A percentile compares a stretch with the other conserved stretches of the same genome.
phyloP scores from a whole-genome alignment of 1,140 invertebrate genomes.

The Phenacoccus solenopsis region DNA sequence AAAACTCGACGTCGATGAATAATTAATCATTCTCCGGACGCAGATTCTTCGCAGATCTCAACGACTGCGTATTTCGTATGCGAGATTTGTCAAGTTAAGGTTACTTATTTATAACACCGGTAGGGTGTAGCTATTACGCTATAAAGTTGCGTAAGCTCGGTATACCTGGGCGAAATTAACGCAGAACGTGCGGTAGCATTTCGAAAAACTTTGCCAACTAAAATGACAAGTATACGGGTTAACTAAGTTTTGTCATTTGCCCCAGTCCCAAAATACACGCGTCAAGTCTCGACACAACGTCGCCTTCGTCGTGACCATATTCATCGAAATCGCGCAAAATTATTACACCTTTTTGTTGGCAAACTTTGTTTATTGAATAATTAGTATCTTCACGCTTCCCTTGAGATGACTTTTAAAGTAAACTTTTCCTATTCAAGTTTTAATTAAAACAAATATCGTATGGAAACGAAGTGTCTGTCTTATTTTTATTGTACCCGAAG shows the following conservation, averaged over 20 bases:
- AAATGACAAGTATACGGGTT: not conserved
- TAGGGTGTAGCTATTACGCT: too few relatives aligned
- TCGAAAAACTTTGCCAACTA: not conserved
- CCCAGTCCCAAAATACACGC: not conserved
- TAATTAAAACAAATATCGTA: not conserved
- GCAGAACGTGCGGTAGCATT: not conserved
- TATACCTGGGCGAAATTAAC: not conserved
- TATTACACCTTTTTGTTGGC: not conserved
- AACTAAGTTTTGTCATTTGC: not conserved
- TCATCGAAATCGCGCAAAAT: not conserved
- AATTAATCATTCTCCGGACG: too few relatives aligned
- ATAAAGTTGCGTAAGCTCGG: too few relatives aligned
- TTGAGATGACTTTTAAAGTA: not conserved
- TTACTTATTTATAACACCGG: too few relatives aligned
- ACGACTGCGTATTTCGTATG: too few relatives aligned
- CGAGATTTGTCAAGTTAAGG: too few relatives aligned
- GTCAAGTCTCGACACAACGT: not conserved
- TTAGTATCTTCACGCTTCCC: not conserved
- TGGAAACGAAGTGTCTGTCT: too few relatives aligned
- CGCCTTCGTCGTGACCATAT: not conserved
- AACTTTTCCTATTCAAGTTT: not conserved
- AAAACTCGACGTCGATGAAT: too few relatives aligned
- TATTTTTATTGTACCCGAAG: too few relatives aligned
- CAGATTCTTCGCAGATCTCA: too few relatives aligned
- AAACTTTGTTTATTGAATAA: conserved; percentile 3